Conservation (phyloP, 2,113 vertebrate species). For the Rousettus leschenaultii region DNA sequence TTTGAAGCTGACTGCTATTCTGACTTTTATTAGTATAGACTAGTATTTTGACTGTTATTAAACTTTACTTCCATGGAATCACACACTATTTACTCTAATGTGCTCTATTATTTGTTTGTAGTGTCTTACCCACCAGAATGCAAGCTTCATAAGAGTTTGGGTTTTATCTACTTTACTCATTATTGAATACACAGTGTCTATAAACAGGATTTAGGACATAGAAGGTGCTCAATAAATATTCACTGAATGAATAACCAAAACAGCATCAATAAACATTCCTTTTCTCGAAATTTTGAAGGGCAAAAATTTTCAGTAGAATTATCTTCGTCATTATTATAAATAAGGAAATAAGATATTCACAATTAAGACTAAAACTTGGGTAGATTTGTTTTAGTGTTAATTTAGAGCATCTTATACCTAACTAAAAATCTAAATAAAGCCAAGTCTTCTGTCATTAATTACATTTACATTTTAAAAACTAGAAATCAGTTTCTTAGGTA, state of each 20-base stretch:
- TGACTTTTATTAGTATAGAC: background rate
- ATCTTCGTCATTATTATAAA: background rate
- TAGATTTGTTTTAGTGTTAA: background rate
- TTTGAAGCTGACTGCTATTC: background rate
- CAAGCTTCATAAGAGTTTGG: background rate
- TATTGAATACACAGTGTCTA: background rate
- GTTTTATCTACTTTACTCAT: background rate
- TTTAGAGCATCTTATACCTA: background rate
- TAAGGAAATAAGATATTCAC: background rate
- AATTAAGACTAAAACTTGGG: background rate
- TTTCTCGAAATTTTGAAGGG: background rate
- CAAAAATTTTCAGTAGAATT: background rate
- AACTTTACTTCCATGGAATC: background rate
- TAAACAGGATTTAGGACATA: background rate
- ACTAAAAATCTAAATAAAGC: background rate
- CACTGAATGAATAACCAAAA: constrained; percentile 1
- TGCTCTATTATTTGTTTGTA: background rate
- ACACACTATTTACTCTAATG: background rate
- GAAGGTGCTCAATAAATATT: background rate
- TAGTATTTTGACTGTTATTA: background rate
- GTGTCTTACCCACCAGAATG: background rate
- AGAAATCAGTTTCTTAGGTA: background rate
- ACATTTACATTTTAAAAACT: background rate
- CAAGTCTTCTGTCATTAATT: background rate
- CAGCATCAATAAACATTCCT: background rate